phyloP scores from a whole-genome alignment of 2,797 vertebrate species.

The Gallinago nigripennis region DNA sequence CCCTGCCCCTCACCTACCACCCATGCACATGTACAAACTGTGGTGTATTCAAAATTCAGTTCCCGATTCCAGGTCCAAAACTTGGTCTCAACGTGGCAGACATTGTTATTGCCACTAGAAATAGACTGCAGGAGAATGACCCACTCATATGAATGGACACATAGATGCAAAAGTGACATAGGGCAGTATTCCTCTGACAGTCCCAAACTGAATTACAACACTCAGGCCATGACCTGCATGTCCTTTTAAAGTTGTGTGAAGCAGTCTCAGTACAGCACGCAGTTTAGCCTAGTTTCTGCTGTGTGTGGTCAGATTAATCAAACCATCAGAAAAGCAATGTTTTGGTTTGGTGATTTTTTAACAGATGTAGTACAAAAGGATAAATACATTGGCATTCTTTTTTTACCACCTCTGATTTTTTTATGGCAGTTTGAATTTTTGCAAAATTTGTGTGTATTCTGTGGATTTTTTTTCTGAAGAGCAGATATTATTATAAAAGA shows the following conservation, averaged over 20 bases:
- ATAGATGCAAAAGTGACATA: neutral
- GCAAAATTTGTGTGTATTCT: neutral
- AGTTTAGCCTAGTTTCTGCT: neutral
- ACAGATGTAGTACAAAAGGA: neutral
- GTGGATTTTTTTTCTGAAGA: neutral
- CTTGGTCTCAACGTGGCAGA: neutral
- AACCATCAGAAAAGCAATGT: neutral
- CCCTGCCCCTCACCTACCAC: neutral
- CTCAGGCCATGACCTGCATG: neutral
- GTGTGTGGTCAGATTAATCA: neutral
- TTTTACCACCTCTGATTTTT: neutral
- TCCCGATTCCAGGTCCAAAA: neutral
- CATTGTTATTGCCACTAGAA: neutral
- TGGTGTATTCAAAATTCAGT: neutral
- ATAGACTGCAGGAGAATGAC: neutral
- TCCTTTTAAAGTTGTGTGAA: neutral
- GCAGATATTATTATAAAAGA: neutral
- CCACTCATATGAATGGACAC: neutral
- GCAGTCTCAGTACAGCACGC: neutral
- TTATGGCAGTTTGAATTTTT: neutral
- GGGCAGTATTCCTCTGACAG: neutral
- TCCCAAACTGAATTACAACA: neutral
- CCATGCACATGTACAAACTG: fast-evolving
- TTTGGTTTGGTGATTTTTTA: neutral
- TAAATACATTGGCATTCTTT: neutral